These are phyloP conservation scores for Trachemys scripta DNA, from an alignment of 2,113 vertebrate genomes.

Conservation along the genomic window DNA sequence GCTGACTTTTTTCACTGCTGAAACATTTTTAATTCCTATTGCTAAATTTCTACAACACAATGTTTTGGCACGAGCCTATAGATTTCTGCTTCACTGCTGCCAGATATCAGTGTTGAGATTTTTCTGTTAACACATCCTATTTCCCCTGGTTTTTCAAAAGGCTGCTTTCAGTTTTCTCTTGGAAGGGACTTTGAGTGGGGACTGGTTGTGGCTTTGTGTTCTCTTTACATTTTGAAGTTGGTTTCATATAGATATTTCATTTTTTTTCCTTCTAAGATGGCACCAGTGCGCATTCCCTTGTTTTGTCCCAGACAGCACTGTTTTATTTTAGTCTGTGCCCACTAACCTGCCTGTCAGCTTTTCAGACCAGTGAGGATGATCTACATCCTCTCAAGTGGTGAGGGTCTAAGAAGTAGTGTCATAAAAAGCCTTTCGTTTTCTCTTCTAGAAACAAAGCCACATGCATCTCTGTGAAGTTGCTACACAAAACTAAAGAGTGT, in stretches of 20 bases:
- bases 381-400: conserved; percentile 5
- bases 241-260: conserved; percentile 33
- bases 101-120: conserved; percentile 44
- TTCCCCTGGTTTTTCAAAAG: conserved; percentile 49
- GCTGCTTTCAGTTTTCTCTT: conserved; percentile 53
- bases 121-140: conserved; percentile 56
- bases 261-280: conserved; percentile 11
- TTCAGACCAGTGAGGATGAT: neutral
- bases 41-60: neutral
- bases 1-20: neutral
- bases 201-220: conserved; percentile 11
- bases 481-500: neutral
- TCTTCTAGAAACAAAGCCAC: neutral
- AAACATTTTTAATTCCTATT: neutral
- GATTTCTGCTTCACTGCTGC: conserved; percentile 50
- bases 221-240: conserved; percentile 44
- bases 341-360: neutral
- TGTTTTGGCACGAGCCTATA: conserved; percentile 38
- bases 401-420: neutral
- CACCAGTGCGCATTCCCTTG: neutral
- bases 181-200: neutral
- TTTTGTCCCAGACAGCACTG: conserved; percentile 2
- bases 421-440: neutral
- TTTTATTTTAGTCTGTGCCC: neutral
- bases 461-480: neutral